phyloP scores from a whole-genome alignment of 2,113 vertebrate species.

The Neofelis nebulosa region DNA sequence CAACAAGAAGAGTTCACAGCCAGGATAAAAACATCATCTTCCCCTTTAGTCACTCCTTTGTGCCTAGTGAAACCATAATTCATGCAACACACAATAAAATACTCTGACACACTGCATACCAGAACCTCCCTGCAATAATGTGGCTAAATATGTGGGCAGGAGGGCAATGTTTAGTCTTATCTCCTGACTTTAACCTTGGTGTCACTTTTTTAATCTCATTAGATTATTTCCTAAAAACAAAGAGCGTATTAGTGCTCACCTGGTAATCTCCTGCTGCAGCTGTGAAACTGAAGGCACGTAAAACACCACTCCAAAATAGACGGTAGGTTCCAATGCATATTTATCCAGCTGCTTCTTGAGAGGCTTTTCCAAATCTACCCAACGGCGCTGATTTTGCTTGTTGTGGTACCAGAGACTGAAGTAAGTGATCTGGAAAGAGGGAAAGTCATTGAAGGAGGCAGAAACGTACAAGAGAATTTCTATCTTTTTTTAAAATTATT shows the following conservation, averaged over 20 bases:
- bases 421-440: slow-evolving; percentile 91
- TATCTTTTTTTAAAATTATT: background rate
- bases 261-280: slow-evolving; percentile 98
- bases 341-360: slow-evolving; percentile 99
- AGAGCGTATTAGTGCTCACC: slow-evolving; percentile 82
- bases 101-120: background rate
- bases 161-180: background rate
- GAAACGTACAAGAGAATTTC: background rate
- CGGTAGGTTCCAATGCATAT: slow-evolving; percentile 94
- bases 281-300: slow-evolving; percentile 94
- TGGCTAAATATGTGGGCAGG: rapidly evolving
- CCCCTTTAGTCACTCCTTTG: background rate
- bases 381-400: slow-evolving; percentile 97
- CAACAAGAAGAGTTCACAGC: background rate
- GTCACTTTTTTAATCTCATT: background rate
- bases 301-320: slow-evolving; percentile 98
- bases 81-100: background rate
- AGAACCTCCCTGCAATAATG: background rate
- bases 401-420: slow-evolving; percentile 99
- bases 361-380: slow-evolving; percentile 98
- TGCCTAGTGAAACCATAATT: background rate
- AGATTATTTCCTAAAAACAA: background rate
- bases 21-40: background rate
- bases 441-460: slow-evolving; percentile 47
- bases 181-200: background rate